These are phyloP conservation scores for Xenopus laevis DNA, from an alignment of 2,113 vertebrate species.

Conservation along the genomic window DNA sequence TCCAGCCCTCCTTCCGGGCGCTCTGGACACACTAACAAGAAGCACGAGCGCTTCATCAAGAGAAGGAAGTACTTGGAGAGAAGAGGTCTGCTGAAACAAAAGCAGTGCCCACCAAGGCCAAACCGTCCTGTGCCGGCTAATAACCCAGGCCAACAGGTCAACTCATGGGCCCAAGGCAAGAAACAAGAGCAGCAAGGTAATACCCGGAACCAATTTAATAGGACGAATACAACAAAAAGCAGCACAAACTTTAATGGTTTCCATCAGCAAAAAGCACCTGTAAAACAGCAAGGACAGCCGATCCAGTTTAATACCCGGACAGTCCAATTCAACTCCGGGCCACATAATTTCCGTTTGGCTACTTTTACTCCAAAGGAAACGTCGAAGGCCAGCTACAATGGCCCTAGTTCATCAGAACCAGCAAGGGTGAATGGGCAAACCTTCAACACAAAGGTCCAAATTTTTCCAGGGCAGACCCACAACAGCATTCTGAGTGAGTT, in stretches of 20 bases:
- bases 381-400: fast-evolving
- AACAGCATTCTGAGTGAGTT: neutral
- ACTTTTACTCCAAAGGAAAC: fast-evolving
- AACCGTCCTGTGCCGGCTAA: neutral
- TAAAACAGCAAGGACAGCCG: fast-evolving
- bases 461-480: neutral
- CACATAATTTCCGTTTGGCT: fast-evolving
- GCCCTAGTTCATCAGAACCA: neutral
- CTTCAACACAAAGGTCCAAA: too few species aligned
- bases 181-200: constrained; percentile 1
- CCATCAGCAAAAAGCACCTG: fast-evolving
- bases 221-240: neutral
- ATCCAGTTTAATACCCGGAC: fast-evolving
- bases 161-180: neutral
- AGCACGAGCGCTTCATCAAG: constrained; percentile 56
- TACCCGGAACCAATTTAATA: neutral
- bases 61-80: constrained; percentile 55
- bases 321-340: neutral
- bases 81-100: constrained; percentile 52
- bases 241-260: neutral
- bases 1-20: neutral
- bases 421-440: neutral
- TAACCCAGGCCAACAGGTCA: neutral
- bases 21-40: constrained; percentile 46
- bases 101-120: constrained; percentile 49